Base-by-base conservation (phyloP, 1,140 invertebrate species). In the Orius laevigatus region DNA sequence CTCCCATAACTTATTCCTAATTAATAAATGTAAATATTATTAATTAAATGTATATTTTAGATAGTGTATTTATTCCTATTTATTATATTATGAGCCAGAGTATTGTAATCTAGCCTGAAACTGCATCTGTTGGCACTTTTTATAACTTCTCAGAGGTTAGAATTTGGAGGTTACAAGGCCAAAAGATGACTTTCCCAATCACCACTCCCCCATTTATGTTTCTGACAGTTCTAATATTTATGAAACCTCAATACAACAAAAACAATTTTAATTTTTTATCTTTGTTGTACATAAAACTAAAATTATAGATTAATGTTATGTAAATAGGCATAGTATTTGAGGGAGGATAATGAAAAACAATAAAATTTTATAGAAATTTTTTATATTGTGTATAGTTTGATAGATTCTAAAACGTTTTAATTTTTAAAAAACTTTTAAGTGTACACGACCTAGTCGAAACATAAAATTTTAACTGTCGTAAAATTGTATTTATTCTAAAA, bases 21-120 rank as follows among this genome's bases (percentile, higher is more conserved):
- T 46, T 40, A 42, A 45, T 51, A 43, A 43, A 33, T 38, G 44
- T 40, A 51, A 43, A 51, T 45, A 51, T 50, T 51, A 43, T 50
- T 34, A 38, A 45, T 51, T 43, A 51, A 46, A 51, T 32, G 50
- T 46, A 45, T 51, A 45, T 45, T 46, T 51, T 51, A 51, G 50
- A 35, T 46, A 33, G 46, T 42, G 41, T 42, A 20, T 42, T 19
- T 42, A 42, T 16, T 15, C 18, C 31, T 25, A 12, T 18, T 20
- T 20, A 42, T 25, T 20, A 42, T 15, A 16, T 12, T 18, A 3
- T 15, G n/a, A 42, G 18, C 1, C 19, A 16, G n/a, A 35, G 34
- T 40, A 39, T 10, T 39, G n/a, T 9, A 9, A 34, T 34, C n/a
- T 34, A 34, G n/a, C 8, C n/a, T 34, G 33, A 34, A 34, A 34